phyloP scores from a whole-genome alignment of 1,140 invertebrate species.

The Macrobrachium nipponense region DNA sequence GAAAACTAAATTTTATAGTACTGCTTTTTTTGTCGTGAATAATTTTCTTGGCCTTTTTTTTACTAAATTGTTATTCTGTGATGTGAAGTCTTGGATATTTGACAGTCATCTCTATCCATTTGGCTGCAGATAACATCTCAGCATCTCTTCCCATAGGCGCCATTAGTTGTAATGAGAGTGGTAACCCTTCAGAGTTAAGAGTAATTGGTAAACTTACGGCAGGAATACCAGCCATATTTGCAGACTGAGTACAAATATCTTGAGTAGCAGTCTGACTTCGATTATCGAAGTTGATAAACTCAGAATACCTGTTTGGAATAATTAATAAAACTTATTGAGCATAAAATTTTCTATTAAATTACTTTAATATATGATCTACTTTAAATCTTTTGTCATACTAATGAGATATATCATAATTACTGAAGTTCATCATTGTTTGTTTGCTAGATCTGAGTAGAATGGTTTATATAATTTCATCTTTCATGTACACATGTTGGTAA shows the following conservation, averaged over 20 bases:
- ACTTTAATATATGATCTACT: no score
- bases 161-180: conserved; percentile 94
- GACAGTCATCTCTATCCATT: conserved; percentile 84
- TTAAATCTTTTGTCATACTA: no score
- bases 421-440: no score
- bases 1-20: no score
- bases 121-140: conserved; percentile 81
- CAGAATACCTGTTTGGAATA: conserved; percentile 76
- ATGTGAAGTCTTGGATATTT: conserved; percentile 71
- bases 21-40: no score
- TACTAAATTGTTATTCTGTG: not conserved
- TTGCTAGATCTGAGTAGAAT: no score
- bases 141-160: conserved; percentile 72
- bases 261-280: conserved; percentile 87
- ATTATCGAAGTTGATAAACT: conserved; percentile 84
- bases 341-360: no score
- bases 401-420: no score
- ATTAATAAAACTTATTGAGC: no score
- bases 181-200: conserved; percentile 82
- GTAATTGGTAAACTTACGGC: conserved; percentile 89
- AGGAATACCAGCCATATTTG: conserved; percentile 94
- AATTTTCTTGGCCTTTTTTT: no score
- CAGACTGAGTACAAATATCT: conserved; percentile 95
- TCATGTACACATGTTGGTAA: no score
- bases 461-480: no score